These are phyloP conservation scores for Pristiophorus japonicus DNA, from an alignment of 2,113 vertebrate genomes.

Conservation along the genomic window DNA sequence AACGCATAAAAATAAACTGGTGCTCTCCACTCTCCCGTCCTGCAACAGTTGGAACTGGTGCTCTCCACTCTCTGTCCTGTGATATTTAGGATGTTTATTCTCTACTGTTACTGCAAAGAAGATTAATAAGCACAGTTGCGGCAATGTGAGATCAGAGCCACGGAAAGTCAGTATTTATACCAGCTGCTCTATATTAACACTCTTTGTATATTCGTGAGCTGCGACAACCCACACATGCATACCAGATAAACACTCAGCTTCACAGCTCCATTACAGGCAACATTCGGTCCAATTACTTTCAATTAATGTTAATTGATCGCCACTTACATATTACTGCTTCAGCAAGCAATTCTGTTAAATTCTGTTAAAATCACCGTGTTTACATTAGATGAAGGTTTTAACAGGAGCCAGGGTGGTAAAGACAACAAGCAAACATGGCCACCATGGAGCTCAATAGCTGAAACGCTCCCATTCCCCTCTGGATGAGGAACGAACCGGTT, in stretches of 20 bases:
- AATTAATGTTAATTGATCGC: too few relatives aligned
- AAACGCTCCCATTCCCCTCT: not conserved
- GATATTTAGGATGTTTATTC: not conserved
- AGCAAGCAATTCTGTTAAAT: not conserved
- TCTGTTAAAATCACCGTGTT: not conserved
- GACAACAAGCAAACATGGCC: not conserved
- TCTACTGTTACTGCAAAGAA: not conserved
- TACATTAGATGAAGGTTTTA: not conserved
- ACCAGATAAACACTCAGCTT: not conserved
- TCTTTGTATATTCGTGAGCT: not conserved
- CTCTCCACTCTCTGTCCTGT: too few relatives aligned
- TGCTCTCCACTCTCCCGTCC: too few relatives aligned
- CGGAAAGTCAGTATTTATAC: not conserved
- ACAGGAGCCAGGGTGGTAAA: not conserved
- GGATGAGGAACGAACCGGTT: not conserved
- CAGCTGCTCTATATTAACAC: not conserved
- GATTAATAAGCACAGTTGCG: not conserved
- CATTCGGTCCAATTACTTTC: not conserved
- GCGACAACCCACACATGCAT: not conserved
- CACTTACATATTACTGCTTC: not conserved
- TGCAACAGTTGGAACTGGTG: too few relatives aligned
- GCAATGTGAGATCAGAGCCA: not conserved
- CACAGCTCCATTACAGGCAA: not conserved
- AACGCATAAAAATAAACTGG: too few relatives aligned
- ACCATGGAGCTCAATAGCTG: not conserved